Conservation (phyloP, 2,888 invertebrate genomes). For the Sipha maydis region DNA sequence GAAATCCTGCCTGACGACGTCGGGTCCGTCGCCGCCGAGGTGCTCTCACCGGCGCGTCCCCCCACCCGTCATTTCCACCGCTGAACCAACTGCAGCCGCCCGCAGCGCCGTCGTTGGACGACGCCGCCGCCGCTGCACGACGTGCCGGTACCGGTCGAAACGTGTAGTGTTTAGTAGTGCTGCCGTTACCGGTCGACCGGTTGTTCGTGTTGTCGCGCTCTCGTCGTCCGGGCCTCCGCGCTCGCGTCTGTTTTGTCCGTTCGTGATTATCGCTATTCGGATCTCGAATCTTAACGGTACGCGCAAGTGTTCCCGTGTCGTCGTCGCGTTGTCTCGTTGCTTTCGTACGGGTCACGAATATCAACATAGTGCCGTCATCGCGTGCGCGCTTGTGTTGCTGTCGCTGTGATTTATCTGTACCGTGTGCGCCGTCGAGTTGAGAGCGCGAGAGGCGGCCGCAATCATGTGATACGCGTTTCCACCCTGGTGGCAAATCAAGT, state of each 20-base stretch:
- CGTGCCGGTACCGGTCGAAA: constrained; percentile 20
- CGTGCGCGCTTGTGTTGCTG: no score
- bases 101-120: constrained; percentile 33
- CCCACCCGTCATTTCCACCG: not conserved
- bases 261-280: not conserved
- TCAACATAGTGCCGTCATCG: no score
- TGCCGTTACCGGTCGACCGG: constrained; percentile 44
- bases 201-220: not conserved
- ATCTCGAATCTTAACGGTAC: not conserved
- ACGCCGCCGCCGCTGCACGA: not conserved
- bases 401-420: no score
- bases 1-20: not conserved
- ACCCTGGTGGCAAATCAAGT: not conserved
- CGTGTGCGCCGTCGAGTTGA: no score
- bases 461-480: not conserved
- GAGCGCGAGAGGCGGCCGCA: not conserved
- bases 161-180: constrained; percentile 44
- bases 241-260: constrained; percentile 23
- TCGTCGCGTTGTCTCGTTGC: no score
- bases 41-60: not conserved
- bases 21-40: not conserved
- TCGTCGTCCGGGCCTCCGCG: not conserved
- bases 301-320: no score
- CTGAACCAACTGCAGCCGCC: constrained; percentile 1
- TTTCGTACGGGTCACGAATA: no score